These are phyloP conservation scores for Marmota monax DNA, from an alignment of 2,113 vertebrate genomes.

Conservation along the genomic window DNA sequence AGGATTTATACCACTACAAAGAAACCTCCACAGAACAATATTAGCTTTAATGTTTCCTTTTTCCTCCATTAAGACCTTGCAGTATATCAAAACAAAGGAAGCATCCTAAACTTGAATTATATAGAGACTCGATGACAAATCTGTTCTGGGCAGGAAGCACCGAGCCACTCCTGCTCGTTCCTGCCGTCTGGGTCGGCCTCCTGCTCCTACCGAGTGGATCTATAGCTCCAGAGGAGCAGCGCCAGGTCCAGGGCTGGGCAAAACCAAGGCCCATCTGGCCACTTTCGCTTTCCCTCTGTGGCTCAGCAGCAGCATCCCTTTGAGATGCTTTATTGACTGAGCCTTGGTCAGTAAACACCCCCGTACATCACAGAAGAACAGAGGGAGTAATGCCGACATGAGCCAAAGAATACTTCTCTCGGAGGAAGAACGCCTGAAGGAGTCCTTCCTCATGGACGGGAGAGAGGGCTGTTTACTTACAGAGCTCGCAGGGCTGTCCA, in stretches of 20 bases:
- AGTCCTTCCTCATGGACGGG: constrained; percentile 7
- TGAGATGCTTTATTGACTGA: constrained; percentile 47
- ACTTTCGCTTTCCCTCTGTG: constrained; percentile 58
- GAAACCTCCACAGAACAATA: background rate
- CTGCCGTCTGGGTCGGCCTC: background rate
- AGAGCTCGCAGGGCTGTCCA: constrained; percentile 74
- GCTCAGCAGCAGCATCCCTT: background rate
- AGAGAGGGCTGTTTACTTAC: constrained; percentile 85
- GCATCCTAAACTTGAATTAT: background rate
- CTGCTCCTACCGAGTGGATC: background rate
- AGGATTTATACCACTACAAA: background rate
- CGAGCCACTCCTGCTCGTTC: background rate
- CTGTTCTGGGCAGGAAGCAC: background rate
- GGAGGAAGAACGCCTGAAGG: constrained; percentile 66
- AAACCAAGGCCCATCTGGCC: background rate
- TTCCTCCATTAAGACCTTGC: background rate
- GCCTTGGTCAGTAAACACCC: constrained; percentile 55
- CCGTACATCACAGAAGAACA: background rate
- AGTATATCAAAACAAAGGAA: background rate
- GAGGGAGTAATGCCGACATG: background rate
- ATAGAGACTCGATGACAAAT: background rate
- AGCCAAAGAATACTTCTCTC: constrained; percentile 55
- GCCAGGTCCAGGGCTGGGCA: background rate
- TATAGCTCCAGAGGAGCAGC: background rate
- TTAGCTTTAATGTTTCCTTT: background rate